Evolutionary conservation across 2,113 vertebrate species (phyloP), one percentile per base, ranked within the genome.

Genomic region (Coracopsis vasa): DNA sequence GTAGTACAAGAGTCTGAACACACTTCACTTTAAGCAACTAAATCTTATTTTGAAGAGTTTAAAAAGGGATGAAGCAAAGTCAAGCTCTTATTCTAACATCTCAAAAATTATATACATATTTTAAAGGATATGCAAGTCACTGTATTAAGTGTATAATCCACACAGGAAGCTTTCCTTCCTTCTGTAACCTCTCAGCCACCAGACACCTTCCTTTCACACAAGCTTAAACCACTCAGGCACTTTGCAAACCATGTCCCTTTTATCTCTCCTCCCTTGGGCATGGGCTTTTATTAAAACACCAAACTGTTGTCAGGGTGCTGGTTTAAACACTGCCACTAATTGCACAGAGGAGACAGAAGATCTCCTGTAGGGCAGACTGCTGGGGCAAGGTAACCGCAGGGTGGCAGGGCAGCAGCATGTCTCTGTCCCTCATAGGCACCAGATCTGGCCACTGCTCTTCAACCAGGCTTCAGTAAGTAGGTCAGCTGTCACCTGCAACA

Each of bases 401-500:
- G 37, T 0, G 0, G 73, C 35, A 7, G 53, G 54, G 66, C 11
- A 6, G 79, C 45, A 10, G 3, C 3, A 1, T 0, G 7, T 81
- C 81, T 73, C 48, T 0, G 1, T 91, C 39, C 41, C 86, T 60
- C 13, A 0, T 0, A 3, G 54, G 81, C 88, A 51, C 47, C 64
- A n/a, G 78, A 79, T 48, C 80, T n/a, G 39, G 50, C 82, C 83
- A 29, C 62, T 9, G 88, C 79, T 70, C 37, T 89, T 60, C 71
- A 61, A 37, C 86, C 47, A 31, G 85, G 69, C 96, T 41, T 75
- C 13, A 81, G 61, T 92, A 98, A 98, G 90, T 95, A 95, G 96
- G 96, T 97, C 98, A 97, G 97, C 95, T 95, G 97, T 73, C 97
- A 97, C 93, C 97, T 95, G 92, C 45, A 16, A 92, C 62, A 5